Percentiles rank a stretch among this genome's conserved stretches.
phyloP scores from a whole-genome alignment of 2,113 vertebrate species.

The Campylomormyrus numenius region DNA sequence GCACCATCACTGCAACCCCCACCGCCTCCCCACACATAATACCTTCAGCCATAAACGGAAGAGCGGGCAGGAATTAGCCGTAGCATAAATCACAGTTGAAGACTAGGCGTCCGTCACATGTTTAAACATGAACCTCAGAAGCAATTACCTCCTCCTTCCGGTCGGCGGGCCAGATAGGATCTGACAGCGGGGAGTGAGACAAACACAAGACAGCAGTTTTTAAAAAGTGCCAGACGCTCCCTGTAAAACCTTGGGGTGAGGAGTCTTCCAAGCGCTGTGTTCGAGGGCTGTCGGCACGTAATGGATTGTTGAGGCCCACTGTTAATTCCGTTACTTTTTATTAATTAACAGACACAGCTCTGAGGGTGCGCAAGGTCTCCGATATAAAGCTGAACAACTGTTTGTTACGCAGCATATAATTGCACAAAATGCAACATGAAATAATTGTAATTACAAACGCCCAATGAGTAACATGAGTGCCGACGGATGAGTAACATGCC shows the following conservation, averaged over 20 bases:
- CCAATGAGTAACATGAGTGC: not conserved
- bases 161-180: conserved; percentile 4
- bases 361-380: not conserved
- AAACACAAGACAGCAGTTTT: not conserved
- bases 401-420: not conserved
- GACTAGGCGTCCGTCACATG: conserved; percentile 8
- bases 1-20: not conserved
- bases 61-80: conserved; percentile 5
- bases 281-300: not conserved
- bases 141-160: conserved; percentile 19
- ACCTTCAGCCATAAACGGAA: conserved; percentile 1
- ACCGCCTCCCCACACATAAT: not conserved
- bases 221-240: not conserved
- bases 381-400: not conserved
- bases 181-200: conserved; percentile 7
- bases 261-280: not conserved
- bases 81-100: conserved; percentile 18
- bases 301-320: not conserved
- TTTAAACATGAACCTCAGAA: conserved; percentile 27
- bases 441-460: not conserved
- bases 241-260: not conserved
- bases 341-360: not conserved
- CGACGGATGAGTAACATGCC: not conserved
- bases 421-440: not conserved
- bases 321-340: not conserved